A percentile compares a stretch with the other conserved stretches of the same genome.
phyloP scores from a whole-genome alignment of 2,797 vertebrate genomes.

The Acanthurus tractus region DNA sequence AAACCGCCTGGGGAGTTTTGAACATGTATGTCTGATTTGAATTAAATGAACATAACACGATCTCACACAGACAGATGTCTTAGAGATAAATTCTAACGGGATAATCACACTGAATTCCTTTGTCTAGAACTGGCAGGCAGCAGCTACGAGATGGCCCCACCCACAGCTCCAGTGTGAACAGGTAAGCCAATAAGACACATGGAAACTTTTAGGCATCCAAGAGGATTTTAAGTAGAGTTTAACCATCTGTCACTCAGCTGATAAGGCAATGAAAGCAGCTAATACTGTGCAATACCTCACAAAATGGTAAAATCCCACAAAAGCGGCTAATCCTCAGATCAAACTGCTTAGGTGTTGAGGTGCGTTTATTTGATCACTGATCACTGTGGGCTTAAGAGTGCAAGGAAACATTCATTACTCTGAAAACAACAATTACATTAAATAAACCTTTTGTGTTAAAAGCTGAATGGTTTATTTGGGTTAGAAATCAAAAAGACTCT shows the following conservation, averaged over 20 bases:
- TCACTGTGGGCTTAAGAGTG: neutral
- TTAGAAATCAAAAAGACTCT: conserved; percentile 2
- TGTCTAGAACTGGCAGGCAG: conserved; percentile 53
- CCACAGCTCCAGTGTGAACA: conserved; percentile 55
- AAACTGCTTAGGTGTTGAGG: conserved; percentile 9
- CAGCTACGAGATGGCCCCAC: conserved; percentile 49
- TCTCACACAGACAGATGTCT: neutral
- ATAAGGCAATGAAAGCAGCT: conserved; percentile 32
- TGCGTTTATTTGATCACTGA: conserved; percentile 33
- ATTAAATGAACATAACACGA: conserved; percentile 20
- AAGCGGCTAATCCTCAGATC: conserved; percentile 5
- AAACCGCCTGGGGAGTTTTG: conserved; percentile 15
- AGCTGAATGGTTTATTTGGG: conserved; percentile 6
- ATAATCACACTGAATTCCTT: conserved; percentile 45
- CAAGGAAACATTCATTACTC: conserved; percentile 29
- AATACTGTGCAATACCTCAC: conserved; percentile 27
- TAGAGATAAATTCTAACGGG: neutral
- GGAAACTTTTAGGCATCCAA: conserved; percentile 51
- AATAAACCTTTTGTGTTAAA: conserved; percentile 27
- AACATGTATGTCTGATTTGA: conserved; percentile 18
- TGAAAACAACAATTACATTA: conserved; percentile 42
- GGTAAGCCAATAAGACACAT: conserved; percentile 70
- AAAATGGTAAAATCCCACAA: conserved; percentile 34
- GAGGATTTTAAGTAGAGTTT: conserved; percentile 31
- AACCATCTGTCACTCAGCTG: conserved; percentile 51